These are phyloP conservation scores for Diogma glabrata DNA, from an alignment of 2,888 invertebrate species.

Conservation along the genomic window DNA sequence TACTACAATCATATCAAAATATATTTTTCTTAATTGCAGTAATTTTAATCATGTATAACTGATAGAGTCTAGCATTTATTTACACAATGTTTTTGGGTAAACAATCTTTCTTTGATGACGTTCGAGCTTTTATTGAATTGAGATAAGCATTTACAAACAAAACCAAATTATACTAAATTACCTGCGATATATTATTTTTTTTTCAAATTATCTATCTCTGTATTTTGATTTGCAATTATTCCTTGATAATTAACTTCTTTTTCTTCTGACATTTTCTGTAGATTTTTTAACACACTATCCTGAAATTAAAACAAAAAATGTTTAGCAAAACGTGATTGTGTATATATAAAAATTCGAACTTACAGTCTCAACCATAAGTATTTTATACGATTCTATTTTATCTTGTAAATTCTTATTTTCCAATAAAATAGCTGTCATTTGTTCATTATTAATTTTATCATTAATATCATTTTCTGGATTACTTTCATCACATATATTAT, in stretches of 20 bases:
- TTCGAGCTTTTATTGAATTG: no score
- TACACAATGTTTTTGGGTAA: no score
- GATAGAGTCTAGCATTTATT: no score
- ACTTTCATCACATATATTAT: slow-evolving; percentile 18
- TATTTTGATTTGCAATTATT: slow-evolving; percentile 2
- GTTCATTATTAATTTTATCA: slow-evolving; percentile 7
- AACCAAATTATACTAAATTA: no score
- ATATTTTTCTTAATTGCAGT: no score
- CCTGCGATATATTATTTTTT: no score
- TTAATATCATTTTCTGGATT: slow-evolving; percentile 16
- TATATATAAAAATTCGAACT: slow-evolving; percentile 28
- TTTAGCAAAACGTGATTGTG: background rate
- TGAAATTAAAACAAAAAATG: background rate
- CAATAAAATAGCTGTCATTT: slow-evolving; percentile 36
- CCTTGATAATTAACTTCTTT: slow-evolving; percentile 4
- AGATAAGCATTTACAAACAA: no score
- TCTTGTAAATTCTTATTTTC: slow-evolving; percentile 53
- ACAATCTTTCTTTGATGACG: no score
- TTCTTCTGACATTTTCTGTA: slow-evolving; percentile 6
- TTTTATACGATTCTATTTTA: slow-evolving; percentile 57
- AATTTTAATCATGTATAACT: no score
- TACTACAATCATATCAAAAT: no score
- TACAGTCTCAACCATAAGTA: slow-evolving; percentile 66
- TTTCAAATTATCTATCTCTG: slow-evolving; percentile 5
- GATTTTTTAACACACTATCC: slow-evolving; percentile 7